A percentile compares a stretch with the other conserved stretches of the same genome.
Conservation (phyloP, 2,888 invertebrate species). For the Machimus atricapillus region DNA sequence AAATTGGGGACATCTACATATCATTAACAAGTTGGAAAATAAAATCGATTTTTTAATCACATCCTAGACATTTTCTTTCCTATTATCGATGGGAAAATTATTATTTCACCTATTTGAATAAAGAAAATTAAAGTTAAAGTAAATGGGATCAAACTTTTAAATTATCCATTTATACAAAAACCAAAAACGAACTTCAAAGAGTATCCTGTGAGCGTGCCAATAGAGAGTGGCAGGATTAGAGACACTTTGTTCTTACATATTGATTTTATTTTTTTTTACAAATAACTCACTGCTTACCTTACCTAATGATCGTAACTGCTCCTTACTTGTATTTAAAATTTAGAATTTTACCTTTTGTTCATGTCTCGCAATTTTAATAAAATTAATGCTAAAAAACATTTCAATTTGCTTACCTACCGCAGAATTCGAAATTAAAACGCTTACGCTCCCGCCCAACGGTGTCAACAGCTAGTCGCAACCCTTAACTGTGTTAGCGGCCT, state of each 20-base stretch:
- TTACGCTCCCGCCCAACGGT: not conserved
- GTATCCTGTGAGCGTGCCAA: not conserved
- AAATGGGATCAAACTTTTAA: not conserved
- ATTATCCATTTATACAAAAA: too few relatives aligned
- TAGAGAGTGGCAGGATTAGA: not conserved
- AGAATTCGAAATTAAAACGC: conserved; percentile 7
- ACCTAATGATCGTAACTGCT: conserved; percentile 24
- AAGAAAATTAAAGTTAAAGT: not conserved
- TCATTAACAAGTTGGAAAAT: too few relatives aligned
- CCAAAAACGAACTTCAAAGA: not conserved
- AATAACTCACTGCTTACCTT: conserved; percentile 25
- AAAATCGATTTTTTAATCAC: not conserved
- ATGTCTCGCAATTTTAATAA: conserved; percentile 30
- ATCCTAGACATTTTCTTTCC: not conserved
- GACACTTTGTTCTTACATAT: not conserved
- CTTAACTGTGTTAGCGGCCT: not conserved
- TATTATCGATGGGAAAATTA: not conserved
- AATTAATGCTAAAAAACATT: conserved; percentile 13
- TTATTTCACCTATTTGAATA: not conserved
- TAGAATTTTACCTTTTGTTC: conserved; percentile 43
- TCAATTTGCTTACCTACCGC: conserved; percentile 5
- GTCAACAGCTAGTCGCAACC: not conserved
- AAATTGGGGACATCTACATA: too few relatives aligned
- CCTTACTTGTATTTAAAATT: conserved; percentile 47
- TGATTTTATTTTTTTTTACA: not conserved